Evolutionary conservation across 2,888 invertebrate species (phyloP).

Genomic region (Mesorhabditis belari): DNA sequence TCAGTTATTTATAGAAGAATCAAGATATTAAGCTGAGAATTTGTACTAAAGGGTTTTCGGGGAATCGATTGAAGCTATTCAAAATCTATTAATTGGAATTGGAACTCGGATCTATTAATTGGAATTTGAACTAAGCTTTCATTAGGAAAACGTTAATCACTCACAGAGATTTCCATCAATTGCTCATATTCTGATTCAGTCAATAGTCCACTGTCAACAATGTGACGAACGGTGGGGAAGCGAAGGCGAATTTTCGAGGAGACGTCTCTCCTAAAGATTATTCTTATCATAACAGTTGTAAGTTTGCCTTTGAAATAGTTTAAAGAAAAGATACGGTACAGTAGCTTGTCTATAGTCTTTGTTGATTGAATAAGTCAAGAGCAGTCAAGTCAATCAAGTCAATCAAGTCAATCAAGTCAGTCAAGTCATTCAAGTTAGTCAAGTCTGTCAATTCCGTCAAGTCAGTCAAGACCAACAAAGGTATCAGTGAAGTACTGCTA

Average conservation of each 20-base stretch:
- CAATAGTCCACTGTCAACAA: conserved; percentile 56
- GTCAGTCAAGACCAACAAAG: no score
- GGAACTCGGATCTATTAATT: background rate
- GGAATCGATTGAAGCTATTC: background rate
- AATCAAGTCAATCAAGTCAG: no score
- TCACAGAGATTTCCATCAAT: conserved; percentile 43
- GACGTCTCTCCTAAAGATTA: conserved; percentile 23
- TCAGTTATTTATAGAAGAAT: background rate
- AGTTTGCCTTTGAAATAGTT: no score
- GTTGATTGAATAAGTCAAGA: no score
- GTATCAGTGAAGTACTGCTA: no score
- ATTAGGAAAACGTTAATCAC: background rate
- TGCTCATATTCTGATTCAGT: conserved; percentile 54
- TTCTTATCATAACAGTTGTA: background rate
- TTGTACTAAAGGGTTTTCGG: no score
- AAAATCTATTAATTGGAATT: background rate
- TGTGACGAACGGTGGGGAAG: conserved; percentile 55
- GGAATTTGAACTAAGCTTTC: background rate
- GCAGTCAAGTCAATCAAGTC: background rate
- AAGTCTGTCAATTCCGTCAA: no score
- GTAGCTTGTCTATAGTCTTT: no score
- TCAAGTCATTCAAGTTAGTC: no score
- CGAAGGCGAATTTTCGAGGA: conserved; percentile 33
- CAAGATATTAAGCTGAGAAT: background rate
- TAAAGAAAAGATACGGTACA: no score